Evolutionary conservation across 2,888 invertebrate genomes (phyloP).

Genomic region (Nomada ruficornis): DNA sequence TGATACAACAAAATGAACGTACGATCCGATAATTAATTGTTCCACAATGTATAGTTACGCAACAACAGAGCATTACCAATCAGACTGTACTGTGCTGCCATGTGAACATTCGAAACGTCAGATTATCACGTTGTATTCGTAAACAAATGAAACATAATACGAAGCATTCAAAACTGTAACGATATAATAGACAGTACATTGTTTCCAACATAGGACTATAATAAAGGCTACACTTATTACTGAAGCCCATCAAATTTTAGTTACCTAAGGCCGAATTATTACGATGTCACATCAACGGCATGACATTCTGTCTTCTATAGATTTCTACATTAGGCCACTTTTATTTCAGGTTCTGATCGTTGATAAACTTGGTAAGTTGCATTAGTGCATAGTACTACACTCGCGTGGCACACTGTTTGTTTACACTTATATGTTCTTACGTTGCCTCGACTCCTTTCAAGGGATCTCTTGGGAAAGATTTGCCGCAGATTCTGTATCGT

Average conservation of each 20-base stretch:
- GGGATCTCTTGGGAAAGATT: constrained; percentile 68
- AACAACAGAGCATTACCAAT: too few species aligned
- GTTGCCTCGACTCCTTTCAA: constrained; percentile 37
- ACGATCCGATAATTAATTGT: not conserved
- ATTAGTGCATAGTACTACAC: not conserved
- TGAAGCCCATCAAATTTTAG: not conserved
- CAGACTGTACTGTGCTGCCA: too few species aligned
- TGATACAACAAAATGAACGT: not conserved
- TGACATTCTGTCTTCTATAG: constrained; percentile 47
- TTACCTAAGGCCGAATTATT: constrained; percentile 1
- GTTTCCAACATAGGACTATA: not conserved
- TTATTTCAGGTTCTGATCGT: constrained; percentile 61
- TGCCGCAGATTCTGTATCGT: constrained; percentile 58
- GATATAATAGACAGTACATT: too few species aligned
- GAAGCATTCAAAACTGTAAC: not conserved
- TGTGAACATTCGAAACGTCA: constrained; percentile 1
- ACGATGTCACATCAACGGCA: constrained; percentile 69
- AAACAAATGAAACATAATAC: not conserved
- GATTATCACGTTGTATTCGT: not conserved
- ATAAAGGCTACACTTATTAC: not conserved
- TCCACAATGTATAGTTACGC: not conserved
- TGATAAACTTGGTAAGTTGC: constrained; percentile 65
- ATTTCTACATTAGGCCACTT: constrained; percentile 67
- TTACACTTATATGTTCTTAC: constrained; percentile 5
- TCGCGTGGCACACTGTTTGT: not conserved